A percentile compares a stretch with the other conserved stretches of the same genome.
Conservation (phyloP, 2,113 vertebrate genomes). For the Zosterops hypoxanthus region DNA sequence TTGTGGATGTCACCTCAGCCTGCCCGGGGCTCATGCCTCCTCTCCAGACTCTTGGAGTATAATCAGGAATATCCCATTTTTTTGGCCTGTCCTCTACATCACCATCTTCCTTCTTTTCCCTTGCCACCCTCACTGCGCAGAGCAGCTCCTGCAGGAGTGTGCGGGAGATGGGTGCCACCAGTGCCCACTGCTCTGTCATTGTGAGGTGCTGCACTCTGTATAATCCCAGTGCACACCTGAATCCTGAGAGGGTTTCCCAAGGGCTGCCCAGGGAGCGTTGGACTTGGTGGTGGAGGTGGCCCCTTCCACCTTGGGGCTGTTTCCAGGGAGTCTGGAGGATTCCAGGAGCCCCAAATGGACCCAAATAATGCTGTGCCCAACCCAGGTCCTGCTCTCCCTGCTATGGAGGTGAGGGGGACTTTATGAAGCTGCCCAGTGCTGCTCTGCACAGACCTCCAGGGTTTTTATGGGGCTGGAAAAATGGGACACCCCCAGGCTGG, state of each 20-base stretch:
- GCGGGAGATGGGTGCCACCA: background rate
- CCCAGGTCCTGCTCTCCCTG: background rate
- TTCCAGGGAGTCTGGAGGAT: background rate
- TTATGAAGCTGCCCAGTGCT: background rate
- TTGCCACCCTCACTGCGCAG: rapidly evolving
- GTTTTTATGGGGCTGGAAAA: background rate
- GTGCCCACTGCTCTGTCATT: background rate
- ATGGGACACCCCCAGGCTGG: background rate
- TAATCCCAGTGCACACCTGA: rapidly evolving
- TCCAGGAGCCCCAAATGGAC: rapidly evolving
- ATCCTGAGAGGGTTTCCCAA: background rate
- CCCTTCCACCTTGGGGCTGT: background rate
- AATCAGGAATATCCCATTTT: background rate
- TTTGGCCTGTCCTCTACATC: background rate
- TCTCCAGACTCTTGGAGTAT: background rate
- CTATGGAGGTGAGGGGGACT: rapidly evolving
- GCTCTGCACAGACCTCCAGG: background rate
- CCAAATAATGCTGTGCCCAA: rapidly evolving
- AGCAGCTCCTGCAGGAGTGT: background rate
- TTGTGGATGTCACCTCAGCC: rapidly evolving
- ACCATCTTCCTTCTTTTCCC: background rate
- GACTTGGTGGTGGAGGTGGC: rapidly evolving
- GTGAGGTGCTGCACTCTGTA: background rate
- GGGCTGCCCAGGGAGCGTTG: rapidly evolving
- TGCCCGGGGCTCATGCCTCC: rapidly evolving